A percentile compares a stretch with the other conserved stretches of the same genome.
Conservation (phyloP, 2,888 invertebrate genomes). For the Bedellia somnulentella region DNA sequence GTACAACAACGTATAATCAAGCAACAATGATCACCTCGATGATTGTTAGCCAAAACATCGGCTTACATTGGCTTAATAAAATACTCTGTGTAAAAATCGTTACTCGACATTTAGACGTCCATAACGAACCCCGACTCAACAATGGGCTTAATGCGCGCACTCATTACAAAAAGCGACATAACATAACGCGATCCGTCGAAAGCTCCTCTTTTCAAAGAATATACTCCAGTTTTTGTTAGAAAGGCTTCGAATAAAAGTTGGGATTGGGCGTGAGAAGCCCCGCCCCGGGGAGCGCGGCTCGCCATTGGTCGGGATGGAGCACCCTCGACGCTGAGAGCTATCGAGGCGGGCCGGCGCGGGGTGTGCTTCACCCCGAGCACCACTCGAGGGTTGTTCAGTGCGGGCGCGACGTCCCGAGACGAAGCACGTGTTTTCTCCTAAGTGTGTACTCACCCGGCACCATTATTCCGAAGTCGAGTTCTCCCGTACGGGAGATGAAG, state of each 20-base stretch:
- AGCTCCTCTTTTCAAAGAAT: slow-evolving; percentile 58
- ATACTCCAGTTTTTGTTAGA: slow-evolving; percentile 54
- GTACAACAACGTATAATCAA: no score
- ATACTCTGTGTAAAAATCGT: slow-evolving; percentile 59
- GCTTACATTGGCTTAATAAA: slow-evolving; percentile 55
- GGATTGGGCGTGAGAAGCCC: slow-evolving; percentile 36
- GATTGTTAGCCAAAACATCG: no score
- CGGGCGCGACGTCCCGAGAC: slow-evolving; percentile 47
- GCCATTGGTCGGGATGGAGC: slow-evolving; percentile 40
- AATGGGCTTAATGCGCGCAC: slow-evolving; percentile 59
- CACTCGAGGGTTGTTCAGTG: slow-evolving; percentile 61
- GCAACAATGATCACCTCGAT: no score
- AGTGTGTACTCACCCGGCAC: slow-evolving; percentile 33
- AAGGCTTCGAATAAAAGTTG: slow-evolving; percentile 26
- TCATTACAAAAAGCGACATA: slow-evolving; percentile 61
- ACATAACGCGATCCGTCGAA: slow-evolving; percentile 56
- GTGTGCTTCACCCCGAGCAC: slow-evolving; percentile 58
- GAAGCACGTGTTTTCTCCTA: slow-evolving; percentile 50
- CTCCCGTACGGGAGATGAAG: slow-evolving; percentile 58
- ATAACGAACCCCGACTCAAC: slow-evolving; percentile 56
- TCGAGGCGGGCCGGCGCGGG: slow-evolving; percentile 57
- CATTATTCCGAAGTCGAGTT: slow-evolving; percentile 54
- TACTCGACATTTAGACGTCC: slow-evolving; percentile 51
- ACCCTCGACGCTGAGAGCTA: slow-evolving; percentile 58
- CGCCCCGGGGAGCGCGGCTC: slow-evolving; percentile 32